phyloP scores from a whole-genome alignment of 2,888 invertebrate genomes.

The Volucella bombylans region DNA sequence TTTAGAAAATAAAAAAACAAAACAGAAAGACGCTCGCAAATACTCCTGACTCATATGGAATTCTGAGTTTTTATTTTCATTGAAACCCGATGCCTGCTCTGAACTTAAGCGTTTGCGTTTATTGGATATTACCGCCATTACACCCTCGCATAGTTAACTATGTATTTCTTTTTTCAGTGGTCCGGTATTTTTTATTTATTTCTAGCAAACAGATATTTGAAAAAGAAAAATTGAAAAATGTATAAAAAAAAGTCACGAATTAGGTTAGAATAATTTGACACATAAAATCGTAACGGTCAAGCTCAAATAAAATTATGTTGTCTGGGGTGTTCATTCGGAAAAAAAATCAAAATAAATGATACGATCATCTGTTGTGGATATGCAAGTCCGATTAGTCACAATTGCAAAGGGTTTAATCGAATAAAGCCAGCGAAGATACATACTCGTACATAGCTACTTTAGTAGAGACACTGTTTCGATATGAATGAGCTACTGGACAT shows the following conservation, averaged over 20 bases:
- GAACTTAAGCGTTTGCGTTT: constrained; percentile 3
- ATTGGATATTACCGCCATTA: neutral
- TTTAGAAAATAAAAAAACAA: neutral
- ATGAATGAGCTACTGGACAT: constrained; percentile 20
- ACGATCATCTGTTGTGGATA: constrained; percentile 41
- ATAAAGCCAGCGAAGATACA: neutral
- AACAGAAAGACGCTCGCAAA: constrained; percentile 7
- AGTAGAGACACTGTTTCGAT: neutral
- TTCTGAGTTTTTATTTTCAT: constrained; percentile 6
- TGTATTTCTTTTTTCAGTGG: constrained; percentile 2
- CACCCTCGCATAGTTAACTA: constrained; percentile 23
- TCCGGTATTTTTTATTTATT: neutral
- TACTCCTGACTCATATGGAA: constrained; percentile 52
- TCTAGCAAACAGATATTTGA: constrained; percentile 12
- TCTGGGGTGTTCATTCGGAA: neutral
- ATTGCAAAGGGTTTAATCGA: constrained; percentile 12
- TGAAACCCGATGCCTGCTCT: constrained; percentile 39
- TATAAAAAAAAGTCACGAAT: neutral
- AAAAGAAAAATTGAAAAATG: neutral
- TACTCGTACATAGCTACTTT: constrained; percentile 28
- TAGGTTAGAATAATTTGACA: constrained; percentile 39
- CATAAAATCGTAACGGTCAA: constrained; percentile 31
- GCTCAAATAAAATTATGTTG: constrained; percentile 8
- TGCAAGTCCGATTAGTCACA: constrained; percentile 48
- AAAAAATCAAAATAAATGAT: neutral